Evolutionary conservation across 2,888 invertebrate species (phyloP).

Genomic region (Thymelicus acteon): DNA sequence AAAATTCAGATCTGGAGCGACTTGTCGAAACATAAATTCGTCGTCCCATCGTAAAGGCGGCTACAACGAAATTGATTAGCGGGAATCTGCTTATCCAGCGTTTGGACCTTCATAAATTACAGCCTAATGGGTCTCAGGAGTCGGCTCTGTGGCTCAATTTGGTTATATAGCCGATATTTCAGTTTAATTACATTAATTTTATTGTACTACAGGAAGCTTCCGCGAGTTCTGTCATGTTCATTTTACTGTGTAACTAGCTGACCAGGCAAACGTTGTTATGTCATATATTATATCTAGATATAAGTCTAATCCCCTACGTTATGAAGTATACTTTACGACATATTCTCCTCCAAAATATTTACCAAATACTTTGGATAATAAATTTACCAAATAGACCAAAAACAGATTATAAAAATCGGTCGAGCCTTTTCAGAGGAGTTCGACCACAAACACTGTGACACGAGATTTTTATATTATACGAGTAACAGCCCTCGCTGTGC

Average conservation of each 20-base stretch:
- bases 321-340: too few species aligned
- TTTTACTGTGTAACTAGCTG: neutral
- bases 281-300: too few species aligned
- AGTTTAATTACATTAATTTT: constrained; percentile 26
- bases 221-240: neutral
- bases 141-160: constrained; percentile 27
- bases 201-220: neutral
- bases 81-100: constrained; percentile 65
- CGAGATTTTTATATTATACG: too few species aligned
- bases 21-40: constrained; percentile 40
- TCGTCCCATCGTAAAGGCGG: constrained; percentile 59
- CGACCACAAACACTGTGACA: too few species aligned
- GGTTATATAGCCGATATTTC: constrained; percentile 20
- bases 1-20: constrained; percentile 38
- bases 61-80: constrained; percentile 73
- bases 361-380: too few species aligned
- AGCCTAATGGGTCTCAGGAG: constrained; percentile 54
- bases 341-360: too few species aligned
- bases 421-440: too few species aligned
- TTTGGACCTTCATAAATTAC: constrained; percentile 71
- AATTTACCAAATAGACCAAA: too few species aligned
- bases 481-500: too few species aligned
- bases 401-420: too few species aligned
- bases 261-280: too few species aligned
- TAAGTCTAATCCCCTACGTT: too few species aligned